These are phyloP conservation scores for Nineta flava DNA, from an alignment of 2,888 invertebrate genomes.

Conservation along the genomic window DNA sequence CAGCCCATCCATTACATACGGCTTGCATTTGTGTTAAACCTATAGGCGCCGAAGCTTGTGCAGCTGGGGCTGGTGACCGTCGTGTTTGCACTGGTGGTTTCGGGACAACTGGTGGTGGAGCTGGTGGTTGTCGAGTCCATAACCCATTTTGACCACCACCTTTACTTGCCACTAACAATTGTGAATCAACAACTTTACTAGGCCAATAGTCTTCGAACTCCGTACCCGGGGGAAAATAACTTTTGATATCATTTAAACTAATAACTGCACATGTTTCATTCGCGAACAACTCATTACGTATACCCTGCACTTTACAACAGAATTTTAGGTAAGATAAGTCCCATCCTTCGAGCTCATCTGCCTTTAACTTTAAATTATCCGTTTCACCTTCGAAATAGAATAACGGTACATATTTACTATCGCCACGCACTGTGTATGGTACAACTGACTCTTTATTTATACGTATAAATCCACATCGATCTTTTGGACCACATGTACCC, in stretches of 20 bases:
- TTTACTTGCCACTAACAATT: constrained; percentile 55
- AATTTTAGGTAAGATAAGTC: constrained; percentile 84
- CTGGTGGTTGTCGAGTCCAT: constrained; percentile 64
- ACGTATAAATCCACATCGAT: constrained; percentile 79
- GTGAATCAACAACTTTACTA: constrained; percentile 70
- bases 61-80: constrained; percentile 25
- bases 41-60: constrained; percentile 14
- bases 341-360: constrained; percentile 80
- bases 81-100: constrained; percentile 40
- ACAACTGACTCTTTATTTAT: constrained; percentile 89
- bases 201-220: constrained; percentile 91
- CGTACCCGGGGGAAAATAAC: constrained; percentile 79
- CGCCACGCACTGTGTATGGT: constrained; percentile 73
- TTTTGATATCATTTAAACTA: constrained; percentile 76
- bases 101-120: constrained; percentile 41
- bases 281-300: constrained; percentile 77
- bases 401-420: constrained; percentile 76
- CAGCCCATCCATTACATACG: constrained; percentile 28
- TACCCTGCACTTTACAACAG: constrained; percentile 88
- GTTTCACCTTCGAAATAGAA: constrained; percentile 86
- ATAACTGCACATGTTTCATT: constrained; percentile 84
- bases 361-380: constrained; percentile 76
- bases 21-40: constrained; percentile 19
- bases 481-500: constrained; percentile 49
- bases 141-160: constrained; percentile 41